Conservation (phyloP, 2,888 invertebrate genomes). For the Bimastos eiseni region DNA sequence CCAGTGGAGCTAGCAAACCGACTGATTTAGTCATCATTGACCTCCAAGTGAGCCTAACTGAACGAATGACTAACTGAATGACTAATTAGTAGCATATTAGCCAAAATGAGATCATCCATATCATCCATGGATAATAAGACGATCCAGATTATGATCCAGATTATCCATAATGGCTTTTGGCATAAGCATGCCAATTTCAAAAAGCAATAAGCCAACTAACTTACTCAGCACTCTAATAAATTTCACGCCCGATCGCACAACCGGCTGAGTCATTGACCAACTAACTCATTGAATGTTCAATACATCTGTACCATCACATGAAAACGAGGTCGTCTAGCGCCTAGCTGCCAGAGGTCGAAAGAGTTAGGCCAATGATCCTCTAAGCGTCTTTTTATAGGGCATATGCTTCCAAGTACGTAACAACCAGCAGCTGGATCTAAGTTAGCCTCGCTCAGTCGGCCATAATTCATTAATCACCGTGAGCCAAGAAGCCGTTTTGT, state of each 20-base stretch:
- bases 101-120: background rate
- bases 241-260: background rate
- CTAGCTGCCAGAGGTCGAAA: background rate
- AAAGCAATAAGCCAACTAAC: background rate
- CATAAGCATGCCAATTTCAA: too few relatives aligned
- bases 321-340: background rate
- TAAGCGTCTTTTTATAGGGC: background rate
- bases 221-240: background rate
- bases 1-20: background rate
- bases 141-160: too few relatives aligned
- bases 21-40: background rate
- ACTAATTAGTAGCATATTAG: background rate
- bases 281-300: background rate
- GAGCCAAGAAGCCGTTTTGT: background rate
- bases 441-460: background rate
- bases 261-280: background rate
- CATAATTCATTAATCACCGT: background rate
- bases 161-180: too few relatives aligned
- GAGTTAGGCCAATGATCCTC: too few relatives aligned
- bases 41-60: background rate
- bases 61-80: background rate
- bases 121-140: too few relatives aligned
- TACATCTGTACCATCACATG: background rate
- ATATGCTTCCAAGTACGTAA: background rate
- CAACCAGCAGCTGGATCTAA: background rate